Evolutionary conservation across 2,113 vertebrate species (phyloP).

Genomic region (Sebastes schlegelii): DNA sequence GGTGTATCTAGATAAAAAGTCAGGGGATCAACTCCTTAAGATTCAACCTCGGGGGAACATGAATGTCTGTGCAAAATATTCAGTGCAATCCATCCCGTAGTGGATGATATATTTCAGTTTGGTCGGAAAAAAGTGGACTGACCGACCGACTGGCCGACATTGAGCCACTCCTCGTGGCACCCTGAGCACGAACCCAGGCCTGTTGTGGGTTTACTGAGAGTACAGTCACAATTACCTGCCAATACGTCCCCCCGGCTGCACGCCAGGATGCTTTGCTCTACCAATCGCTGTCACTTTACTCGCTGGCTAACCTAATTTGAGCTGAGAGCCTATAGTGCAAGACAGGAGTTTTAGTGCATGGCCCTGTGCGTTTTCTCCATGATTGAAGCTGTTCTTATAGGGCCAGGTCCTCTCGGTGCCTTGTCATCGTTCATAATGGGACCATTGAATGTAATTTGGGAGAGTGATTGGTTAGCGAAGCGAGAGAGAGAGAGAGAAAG

Average conservation of each 20-base stretch:
- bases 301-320: constrained; percentile 52
- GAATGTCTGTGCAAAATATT: too few relatives aligned
- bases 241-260: constrained; percentile 5
- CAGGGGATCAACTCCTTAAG: too few relatives aligned
- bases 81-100: too few relatives aligned
- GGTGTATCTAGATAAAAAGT: too few relatives aligned
- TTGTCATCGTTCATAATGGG: constrained; percentile 59
- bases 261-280: constrained; percentile 21
- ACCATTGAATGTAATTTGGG: constrained; percentile 44
- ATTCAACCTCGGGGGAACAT: too few relatives aligned
- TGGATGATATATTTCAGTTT: too few relatives aligned
- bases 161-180: neutral
- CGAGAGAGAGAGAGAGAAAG: neutral
- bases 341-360: constrained; percentile 18
- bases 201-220: neutral
- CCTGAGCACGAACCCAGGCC: neutral
- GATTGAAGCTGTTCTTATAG: constrained; percentile 22
- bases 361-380: constrained; percentile 8
- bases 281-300: constrained; percentile 63
- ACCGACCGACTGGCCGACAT: neutral
- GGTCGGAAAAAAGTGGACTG: too few relatives aligned
- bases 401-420: constrained; percentile 9
- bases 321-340: constrained; percentile 33
- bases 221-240: constrained; percentile 2
- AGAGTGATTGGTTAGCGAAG: constrained; percentile 47